A percentile compares a stretch with the other conserved stretches of the same genome.
phyloP scores from a whole-genome alignment of 2,113 vertebrate species.

The Electrona antarctica region DNA sequence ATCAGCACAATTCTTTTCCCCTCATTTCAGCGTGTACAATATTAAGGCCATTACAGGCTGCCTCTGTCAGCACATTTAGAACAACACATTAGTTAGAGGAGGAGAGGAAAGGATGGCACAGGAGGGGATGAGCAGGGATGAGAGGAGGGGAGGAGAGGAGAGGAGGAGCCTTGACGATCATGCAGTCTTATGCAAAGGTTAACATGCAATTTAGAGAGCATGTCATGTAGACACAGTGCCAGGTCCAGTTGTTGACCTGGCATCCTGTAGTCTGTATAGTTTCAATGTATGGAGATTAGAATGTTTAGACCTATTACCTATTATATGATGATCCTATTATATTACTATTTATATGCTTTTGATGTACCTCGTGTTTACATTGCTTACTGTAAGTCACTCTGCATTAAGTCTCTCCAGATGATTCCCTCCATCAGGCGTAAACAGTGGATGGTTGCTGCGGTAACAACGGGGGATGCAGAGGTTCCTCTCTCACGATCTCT shows the following conservation, averaged over 20 bases:
- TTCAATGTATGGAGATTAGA: too few relatives aligned
- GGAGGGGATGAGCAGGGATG: conserved; percentile 9
- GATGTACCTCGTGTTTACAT: too few relatives aligned
- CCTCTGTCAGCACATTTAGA: conserved; percentile 80
- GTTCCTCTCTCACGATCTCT: conserved; percentile 1
- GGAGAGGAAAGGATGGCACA: conserved; percentile 45
- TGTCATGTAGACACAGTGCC: too few relatives aligned
- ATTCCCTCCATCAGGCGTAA: conserved; percentile 62
- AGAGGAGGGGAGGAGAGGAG: conserved; percentile 5
- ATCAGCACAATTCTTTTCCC: conserved; percentile 83
- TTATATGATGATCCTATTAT: too few relatives aligned
- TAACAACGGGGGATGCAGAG: conserved; percentile 36
- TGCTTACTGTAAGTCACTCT: too few relatives aligned
- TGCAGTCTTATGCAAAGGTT: too few relatives aligned
- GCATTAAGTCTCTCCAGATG: neutral
- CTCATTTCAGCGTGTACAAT: conserved; percentile 69
- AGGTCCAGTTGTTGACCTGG: too few relatives aligned
- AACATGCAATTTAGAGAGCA: too few relatives aligned
- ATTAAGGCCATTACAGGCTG: conserved; percentile 73
- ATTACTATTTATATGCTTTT: too few relatives aligned
- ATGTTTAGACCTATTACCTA: too few relatives aligned
- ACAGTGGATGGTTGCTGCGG: conserved; percentile 51
- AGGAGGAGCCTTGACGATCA: neutral
- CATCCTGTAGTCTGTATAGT: too few relatives aligned
- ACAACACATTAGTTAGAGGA: conserved; percentile 72